Percentiles rank a stretch among this genome's conserved stretches.
Conservation (phyloP, 2,113 vertebrate species). For the Apodemus sylvaticus region DNA sequence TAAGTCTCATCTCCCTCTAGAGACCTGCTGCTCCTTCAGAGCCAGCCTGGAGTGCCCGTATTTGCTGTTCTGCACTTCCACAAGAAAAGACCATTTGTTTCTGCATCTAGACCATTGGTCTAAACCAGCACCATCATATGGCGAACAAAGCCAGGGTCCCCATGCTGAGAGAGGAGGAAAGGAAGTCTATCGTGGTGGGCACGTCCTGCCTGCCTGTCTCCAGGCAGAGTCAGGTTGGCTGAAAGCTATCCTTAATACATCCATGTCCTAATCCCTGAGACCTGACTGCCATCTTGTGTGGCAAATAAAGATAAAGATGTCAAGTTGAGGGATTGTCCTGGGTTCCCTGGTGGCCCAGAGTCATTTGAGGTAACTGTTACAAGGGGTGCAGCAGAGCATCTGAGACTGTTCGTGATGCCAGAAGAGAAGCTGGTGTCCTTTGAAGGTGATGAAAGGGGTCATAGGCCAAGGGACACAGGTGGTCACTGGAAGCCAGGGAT, state of each 20-base stretch:
- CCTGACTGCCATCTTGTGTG: neutral
- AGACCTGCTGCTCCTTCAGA: neutral
- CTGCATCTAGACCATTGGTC: neutral
- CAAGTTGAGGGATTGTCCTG: neutral
- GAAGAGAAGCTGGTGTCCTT: neutral
- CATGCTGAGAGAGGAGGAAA: neutral
- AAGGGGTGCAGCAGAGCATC: neutral
- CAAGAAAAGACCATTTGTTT: neutral
- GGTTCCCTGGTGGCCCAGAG: neutral
- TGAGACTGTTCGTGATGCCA: rapidly evolving
- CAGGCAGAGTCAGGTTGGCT: neutral
- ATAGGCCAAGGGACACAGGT: neutral
- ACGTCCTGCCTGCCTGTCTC: neutral
- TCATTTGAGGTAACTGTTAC: neutral
- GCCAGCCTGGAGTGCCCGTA: neutral
- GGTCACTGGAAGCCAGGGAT: neutral
- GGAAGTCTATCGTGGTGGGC: too few relatives aligned
- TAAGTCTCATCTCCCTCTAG: neutral
- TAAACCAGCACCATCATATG: neutral
- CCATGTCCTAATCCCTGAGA: neutral
- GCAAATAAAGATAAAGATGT: neutral
- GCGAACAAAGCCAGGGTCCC: neutral
- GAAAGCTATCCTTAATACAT: neutral
- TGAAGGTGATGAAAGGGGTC: neutral
- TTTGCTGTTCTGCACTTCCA: neutral